phyloP scores from a whole-genome alignment of 1,140 invertebrate species.

The Chironomus tepperi region DNA sequence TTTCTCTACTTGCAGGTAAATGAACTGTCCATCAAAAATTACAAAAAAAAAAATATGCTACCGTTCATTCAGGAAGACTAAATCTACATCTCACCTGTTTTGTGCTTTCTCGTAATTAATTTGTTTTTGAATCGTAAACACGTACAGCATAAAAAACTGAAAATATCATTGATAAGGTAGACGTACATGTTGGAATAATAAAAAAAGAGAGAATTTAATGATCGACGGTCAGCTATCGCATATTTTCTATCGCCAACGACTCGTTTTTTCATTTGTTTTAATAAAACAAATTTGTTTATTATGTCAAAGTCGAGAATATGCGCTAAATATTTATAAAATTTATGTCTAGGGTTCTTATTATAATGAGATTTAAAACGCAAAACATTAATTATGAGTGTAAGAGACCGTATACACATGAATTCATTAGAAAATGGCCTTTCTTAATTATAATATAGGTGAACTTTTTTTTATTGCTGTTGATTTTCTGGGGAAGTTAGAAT shows the following conservation, averaged over 20 bases:
- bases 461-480: too few relatives aligned
- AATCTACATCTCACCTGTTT: not conserved
- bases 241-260: too few relatives aligned
- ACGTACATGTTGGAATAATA: too few relatives aligned
- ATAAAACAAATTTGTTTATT: constrained; percentile 10
- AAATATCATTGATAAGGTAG: too few relatives aligned
- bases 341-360: not conserved
- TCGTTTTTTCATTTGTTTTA: not conserved
- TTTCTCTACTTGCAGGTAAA: constrained; percentile 18
- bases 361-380: constrained; percentile 22
- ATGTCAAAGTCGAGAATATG: not conserved
- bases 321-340: too few relatives aligned
- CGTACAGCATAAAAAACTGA: too few relatives aligned
- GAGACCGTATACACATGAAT: not conserved
- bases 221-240: too few relatives aligned
- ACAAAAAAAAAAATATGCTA: too few relatives aligned
- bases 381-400: constrained; percentile 22
- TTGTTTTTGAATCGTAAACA: not conserved
- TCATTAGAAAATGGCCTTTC: not conserved
- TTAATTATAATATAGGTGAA: too few relatives aligned
- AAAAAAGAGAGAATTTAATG: too few relatives aligned
- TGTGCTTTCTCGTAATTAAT: constrained; percentile 10
- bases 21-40: not conserved
- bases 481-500: too few relatives aligned
- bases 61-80: too few relatives aligned